Conservation (phyloP, 2,888 invertebrate species). For the Parnassius orleans region DNA sequence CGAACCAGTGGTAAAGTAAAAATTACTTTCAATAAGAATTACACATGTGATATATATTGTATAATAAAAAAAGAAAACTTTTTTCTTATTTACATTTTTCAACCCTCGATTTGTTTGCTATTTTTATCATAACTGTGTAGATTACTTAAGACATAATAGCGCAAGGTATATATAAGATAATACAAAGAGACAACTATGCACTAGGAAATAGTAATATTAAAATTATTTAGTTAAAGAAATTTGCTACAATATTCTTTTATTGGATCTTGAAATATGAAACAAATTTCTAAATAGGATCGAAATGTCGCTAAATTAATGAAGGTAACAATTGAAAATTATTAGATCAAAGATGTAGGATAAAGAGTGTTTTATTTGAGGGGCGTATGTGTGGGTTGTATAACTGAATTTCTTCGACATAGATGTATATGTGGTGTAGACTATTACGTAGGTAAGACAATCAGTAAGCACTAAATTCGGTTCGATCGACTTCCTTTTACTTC, state of each 20-base stretch:
- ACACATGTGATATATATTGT: no score
- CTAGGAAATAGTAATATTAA: neutral
- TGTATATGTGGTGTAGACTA: neutral
- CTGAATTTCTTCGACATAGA: neutral
- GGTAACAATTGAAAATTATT: conserved; percentile 5
- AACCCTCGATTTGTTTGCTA: no score
- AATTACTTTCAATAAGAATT: no score
- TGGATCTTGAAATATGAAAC: neutral
- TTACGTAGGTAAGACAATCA: conserved; percentile 22
- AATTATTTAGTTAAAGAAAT: no score
- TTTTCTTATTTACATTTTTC: no score
- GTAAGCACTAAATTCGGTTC: conserved; percentile 26
- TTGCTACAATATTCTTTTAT: no score
- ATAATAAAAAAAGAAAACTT: no score
- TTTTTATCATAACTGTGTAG: no score
- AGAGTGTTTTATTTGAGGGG: conserved; percentile 4
- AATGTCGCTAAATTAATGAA: conserved; percentile 15
- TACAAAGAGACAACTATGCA: neutral
- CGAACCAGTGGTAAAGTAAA: no score
- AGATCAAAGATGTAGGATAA: conserved; percentile 13
- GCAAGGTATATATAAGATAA: no score
- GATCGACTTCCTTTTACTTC: conserved; percentile 16
- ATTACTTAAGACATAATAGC: no score
- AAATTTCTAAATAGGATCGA: neutral
- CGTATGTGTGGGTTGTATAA: conserved; percentile 10